Percentiles rank a stretch among this genome's conserved stretches.
Conservation (phyloP, 2,888 invertebrate genomes). For the Orthonevra nobilis region DNA sequence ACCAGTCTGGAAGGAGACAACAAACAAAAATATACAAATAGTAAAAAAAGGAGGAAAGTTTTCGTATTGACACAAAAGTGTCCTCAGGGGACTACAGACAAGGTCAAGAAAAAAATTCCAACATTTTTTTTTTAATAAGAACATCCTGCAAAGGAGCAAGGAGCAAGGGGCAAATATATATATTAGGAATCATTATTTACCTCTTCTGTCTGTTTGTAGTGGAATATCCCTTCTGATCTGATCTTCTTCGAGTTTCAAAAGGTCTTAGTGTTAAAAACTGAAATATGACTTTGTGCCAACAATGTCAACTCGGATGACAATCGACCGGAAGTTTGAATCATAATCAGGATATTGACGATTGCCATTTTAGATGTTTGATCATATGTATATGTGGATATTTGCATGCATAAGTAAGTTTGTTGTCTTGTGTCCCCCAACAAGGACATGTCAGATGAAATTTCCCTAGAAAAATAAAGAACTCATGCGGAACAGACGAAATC, state of each 20-base stretch:
- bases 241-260: background rate
- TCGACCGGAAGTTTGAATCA: conserved; percentile 52
- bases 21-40: background rate
- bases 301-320: conserved; percentile 6
- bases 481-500: conserved; percentile 40
- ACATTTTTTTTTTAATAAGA: too few relatives aligned
- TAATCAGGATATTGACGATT: conserved; percentile 59
- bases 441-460: too few relatives aligned
- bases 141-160: too few relatives aligned
- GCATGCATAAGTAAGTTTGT: conserved; percentile 24
- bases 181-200: conserved; percentile 37
- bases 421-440: too few relatives aligned
- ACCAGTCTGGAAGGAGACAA: conserved; percentile 1
- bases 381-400: too few relatives aligned
- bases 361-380: too few relatives aligned
- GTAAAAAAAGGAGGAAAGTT: conserved; percentile 6
- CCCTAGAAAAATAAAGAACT: conserved; percentile 24
- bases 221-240: background rate
- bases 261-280: conserved; percentile 10
- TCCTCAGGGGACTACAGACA: conserved; percentile 31
- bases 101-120: too few relatives aligned
- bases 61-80: conserved; percentile 40
- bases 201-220: background rate
- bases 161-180: too few relatives aligned
- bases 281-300: conserved; percentile 43